A percentile compares a stretch with the other conserved stretches of the same genome.
Conservation (phyloP, 2,888 invertebrate genomes). For the Watsonalla cultraria region DNA sequence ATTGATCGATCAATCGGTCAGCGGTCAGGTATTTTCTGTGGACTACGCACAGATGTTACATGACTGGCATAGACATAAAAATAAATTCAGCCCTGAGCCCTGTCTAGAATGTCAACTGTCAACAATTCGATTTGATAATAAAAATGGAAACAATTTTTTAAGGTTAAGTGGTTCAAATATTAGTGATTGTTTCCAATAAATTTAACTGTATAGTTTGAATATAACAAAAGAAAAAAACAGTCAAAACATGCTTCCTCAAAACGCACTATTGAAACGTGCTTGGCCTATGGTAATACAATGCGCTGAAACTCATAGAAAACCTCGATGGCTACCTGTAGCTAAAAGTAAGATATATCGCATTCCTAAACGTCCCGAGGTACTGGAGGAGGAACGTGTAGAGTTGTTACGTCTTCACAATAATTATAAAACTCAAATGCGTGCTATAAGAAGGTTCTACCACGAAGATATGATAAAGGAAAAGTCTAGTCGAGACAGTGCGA, state of each 20-base stretch:
- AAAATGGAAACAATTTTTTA: no score
- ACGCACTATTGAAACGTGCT: slow-evolving; percentile 44
- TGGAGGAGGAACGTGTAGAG: slow-evolving; percentile 82
- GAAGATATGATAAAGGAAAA: slow-evolving; percentile 73
- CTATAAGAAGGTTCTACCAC: slow-evolving; percentile 73
- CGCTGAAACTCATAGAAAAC: slow-evolving; percentile 81
- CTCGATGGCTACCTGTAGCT: slow-evolving; percentile 88
- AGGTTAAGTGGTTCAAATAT: no score
- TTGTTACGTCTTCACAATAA: slow-evolving; percentile 82
- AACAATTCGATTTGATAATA: no score
- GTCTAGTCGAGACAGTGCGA: slow-evolving; percentile 70
- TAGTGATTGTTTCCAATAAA: no score
- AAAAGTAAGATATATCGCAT: slow-evolving; percentile 88
- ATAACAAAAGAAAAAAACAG: no score
- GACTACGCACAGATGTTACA: no score
- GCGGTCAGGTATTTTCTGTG: no score
- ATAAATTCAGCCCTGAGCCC: no score
- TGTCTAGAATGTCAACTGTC: no score
- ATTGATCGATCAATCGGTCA: no score
- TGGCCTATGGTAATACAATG: slow-evolving; percentile 53
- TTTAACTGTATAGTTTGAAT: no score
- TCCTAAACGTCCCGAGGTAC: slow-evolving; percentile 77
- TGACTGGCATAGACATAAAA: no score
- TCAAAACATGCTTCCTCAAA: slow-evolving; percentile 35
- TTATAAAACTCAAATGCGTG: slow-evolving; percentile 82